Conservation (phyloP, 2,113 vertebrate species). For the Cephalopholis sonnerati region DNA sequence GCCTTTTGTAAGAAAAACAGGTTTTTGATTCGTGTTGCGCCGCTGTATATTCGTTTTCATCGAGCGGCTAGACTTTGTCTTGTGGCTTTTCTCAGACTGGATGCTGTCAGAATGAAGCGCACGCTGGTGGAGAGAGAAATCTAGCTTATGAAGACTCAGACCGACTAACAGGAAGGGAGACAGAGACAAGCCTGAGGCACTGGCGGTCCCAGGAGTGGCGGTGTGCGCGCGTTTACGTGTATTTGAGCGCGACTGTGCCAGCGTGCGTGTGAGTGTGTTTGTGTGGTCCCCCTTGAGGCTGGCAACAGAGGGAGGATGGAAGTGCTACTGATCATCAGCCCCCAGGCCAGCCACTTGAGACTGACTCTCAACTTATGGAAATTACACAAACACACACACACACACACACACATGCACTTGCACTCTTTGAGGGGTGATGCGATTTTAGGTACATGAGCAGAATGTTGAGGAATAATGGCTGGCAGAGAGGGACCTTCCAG, state of each 20-base stretch:
- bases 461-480: slow-evolving; percentile 44
- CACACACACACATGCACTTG: neutral
- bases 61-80: slow-evolving; percentile 9
- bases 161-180: slow-evolving; percentile 48
- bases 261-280: slow-evolving; percentile 22
- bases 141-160: slow-evolving; percentile 47
- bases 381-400: slow-evolving; percentile 44
- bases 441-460: slow-evolving; percentile 39
- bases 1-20: slow-evolving; percentile 13
- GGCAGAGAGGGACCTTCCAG: neutral
- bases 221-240: neutral
- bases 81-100: slow-evolving; percentile 13
- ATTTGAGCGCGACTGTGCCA: slow-evolving; percentile 3
- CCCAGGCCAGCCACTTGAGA: slow-evolving; percentile 63
- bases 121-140: slow-evolving; percentile 35
- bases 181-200: slow-evolving; percentile 62
- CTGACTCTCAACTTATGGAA: slow-evolving; percentile 55
- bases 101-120: slow-evolving; percentile 42
- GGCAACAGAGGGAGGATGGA: slow-evolving; percentile 45
- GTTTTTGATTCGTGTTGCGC: slow-evolving; percentile 25
- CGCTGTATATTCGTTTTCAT: slow-evolving; percentile 20
- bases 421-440: slow-evolving; percentile 18
- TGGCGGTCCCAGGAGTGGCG: slow-evolving; percentile 41
- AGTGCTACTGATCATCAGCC: slow-evolving; percentile 65
- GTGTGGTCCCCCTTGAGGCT: slow-evolving; percentile 45